Base-by-base conservation (phyloP, 2,888 invertebrate species). In the Stomorhina lunata region DNA sequence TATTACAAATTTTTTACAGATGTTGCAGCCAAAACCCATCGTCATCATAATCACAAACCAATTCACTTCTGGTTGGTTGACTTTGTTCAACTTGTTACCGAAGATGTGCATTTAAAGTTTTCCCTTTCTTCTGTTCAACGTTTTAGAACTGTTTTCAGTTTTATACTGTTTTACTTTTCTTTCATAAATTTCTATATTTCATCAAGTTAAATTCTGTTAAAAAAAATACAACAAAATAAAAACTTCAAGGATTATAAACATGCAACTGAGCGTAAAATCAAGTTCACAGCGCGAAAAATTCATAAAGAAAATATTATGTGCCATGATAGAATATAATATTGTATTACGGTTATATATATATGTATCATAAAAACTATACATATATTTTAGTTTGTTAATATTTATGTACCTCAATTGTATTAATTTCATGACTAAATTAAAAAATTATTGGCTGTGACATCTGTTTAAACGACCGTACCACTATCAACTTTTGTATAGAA, bases 211-310 rank as follows among this genome's bases (percentile, higher is more conserved):
- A 66, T 59, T 15, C 45, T 55, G 17, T 37, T 71, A 9, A 15
- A 55, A 32, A 63, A 27, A 53, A 55, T 55, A 65, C 50, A 34
- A 43, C 57, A 45, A 15, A 72, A 3, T 2, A 9, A 72, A 73
- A 78, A 76, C 80, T 80, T 83, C 83, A 80, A 83, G 80, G 80
- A 83, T 77, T 80, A 72, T 80, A 77, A 80, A 80, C 73, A 72
- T 80, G 63, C 84, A 82, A 83, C 84, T 85, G 84, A 86, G 85
- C 80, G 84, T 82, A 78, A 84, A 79, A 77, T 84, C 84, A 84
- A 84, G 84, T 84, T 84, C 84, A 84, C 83, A 83, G 48, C 45
- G 40, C 61, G 29, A 12, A 66, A 50, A 48, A 63, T 1, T 50
- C 9, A 5, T 6, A 53, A 75, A 61, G 27, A 68, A 75, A 65